phyloP scores from a whole-genome alignment of 1,140 invertebrate genomes.

The Anastrepha obliqua region DNA sequence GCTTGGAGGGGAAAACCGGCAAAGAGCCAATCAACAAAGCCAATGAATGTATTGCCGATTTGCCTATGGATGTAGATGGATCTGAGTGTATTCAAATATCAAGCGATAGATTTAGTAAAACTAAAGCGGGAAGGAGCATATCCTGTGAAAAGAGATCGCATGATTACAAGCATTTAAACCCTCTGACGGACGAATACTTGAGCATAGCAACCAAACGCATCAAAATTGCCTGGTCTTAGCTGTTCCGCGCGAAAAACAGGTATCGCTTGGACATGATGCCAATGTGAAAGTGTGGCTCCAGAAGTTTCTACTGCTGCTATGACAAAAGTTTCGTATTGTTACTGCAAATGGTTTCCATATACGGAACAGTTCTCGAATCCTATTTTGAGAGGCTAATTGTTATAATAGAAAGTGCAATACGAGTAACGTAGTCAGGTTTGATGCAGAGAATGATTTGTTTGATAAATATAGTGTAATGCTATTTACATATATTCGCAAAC shows the following conservation, averaged over 20 bases:
- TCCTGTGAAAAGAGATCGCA: background rate
- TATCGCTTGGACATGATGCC: background rate
- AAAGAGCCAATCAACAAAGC: constrained; percentile 6
- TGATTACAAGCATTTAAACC: constrained; percentile 18
- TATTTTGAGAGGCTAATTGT: too few species aligned
- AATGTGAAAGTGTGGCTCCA: background rate
- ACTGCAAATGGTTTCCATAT: too few species aligned
- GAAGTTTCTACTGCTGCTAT: background rate
- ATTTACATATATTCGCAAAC: too few species aligned
- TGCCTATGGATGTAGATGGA: constrained; percentile 52
- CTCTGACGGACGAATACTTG: constrained; percentile 15
- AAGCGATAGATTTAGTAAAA: background rate
- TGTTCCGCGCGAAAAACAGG: background rate
- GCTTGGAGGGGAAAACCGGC: background rate
- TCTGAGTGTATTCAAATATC: background rate
- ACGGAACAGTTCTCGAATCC: too few species aligned
- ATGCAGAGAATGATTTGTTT: too few species aligned
- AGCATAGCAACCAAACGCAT: constrained; percentile 36
- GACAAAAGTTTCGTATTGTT: background rate
- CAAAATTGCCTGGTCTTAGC: constrained; percentile 35
- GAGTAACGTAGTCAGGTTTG: too few species aligned
- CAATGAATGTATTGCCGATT: background rate
- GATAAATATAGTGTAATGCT: too few species aligned
- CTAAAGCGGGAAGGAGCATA: background rate
- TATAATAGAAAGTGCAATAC: too few species aligned